A percentile compares a stretch with the other conserved stretches of the same genome.
phyloP scores from a whole-genome alignment of 2,113 vertebrate genomes.

The Toxotes jaculatrix region DNA sequence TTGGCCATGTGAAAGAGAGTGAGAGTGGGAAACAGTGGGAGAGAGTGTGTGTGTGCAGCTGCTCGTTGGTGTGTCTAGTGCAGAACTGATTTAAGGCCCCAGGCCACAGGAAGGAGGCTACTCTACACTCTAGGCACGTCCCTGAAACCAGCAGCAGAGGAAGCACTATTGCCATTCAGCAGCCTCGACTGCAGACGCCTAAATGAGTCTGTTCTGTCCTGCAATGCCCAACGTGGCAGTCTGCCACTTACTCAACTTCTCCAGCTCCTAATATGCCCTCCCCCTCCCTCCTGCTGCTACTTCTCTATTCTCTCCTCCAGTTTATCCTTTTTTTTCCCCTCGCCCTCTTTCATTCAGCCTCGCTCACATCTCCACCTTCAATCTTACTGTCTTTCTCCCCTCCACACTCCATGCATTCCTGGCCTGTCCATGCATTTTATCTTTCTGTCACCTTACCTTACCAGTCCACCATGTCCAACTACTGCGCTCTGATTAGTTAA shows the following conservation, averaged over 20 bases:
- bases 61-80: conserved; percentile 77
- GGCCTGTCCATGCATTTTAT: conserved; percentile 26
- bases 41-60: conserved; percentile 73
- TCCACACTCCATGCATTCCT: not conserved
- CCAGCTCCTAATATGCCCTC: conserved; percentile 43
- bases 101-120: conserved; percentile 79
- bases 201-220: conserved; percentile 85
- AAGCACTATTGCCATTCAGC: conserved; percentile 83
- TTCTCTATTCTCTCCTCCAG: conserved; percentile 34
- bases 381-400: conserved; percentile 10
- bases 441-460: conserved; percentile 40
- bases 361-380: conserved; percentile 24
- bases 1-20: conserved; percentile 51
- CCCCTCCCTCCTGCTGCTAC: conserved; percentile 24
- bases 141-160: conserved; percentile 81
- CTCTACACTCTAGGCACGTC: conserved; percentile 83
- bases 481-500: conserved; percentile 45
- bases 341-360: conserved; percentile 13
- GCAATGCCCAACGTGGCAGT: conserved; percentile 73
- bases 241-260: conserved; percentile 69
- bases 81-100: conserved; percentile 82
- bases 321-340: conserved; percentile 23
- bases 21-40: conserved; percentile 40
- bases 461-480: conserved; percentile 20
- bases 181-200: conserved; percentile 76